Evolutionary conservation across 2,888 invertebrate species (phyloP), one percentile per base, ranked within the genome.

Genomic region (Polia nebulosa): DNA sequence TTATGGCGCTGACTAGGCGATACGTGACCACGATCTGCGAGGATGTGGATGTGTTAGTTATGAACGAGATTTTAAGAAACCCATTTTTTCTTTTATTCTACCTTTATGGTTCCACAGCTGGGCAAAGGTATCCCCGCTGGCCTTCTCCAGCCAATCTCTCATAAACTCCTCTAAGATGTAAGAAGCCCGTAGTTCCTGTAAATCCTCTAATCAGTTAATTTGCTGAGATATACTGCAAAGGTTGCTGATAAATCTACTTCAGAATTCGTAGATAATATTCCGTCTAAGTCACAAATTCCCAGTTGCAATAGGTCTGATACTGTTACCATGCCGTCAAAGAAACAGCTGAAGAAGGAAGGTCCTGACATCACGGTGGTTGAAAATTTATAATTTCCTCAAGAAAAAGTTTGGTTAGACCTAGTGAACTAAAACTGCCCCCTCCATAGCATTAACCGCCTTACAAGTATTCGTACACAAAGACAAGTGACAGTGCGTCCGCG

Each of bases 1-100:
- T 95, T 94, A 95, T 94, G 90, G 89, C 83, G 91, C 90, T 90
- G 92, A 92, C 85, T 87, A 79, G 79, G 89, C 90, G 87, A 87
- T 88, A 89, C 87, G 87, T 86, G 85, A 61, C 81, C 39, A 3
- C 5, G 83, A 86, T 53, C 58, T 71, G 78, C 72, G 27, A 56
- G 1, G 7, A 6, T 0, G 34, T 77, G 80, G 86, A 89, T 83
- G 75, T 34, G 90, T 85, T 68, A 82, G 45, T 51, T 41, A 41
- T n/a, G n/a, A 7, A 8, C 11, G 5, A 7, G 20, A 1, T 27
- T 15, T 17, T 7, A 8, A 13, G 2, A 39, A 29, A 2, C 6
- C 39, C 8, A 41, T n/a, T 41, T 0, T 17, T n/a, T 8, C 39
- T 39, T 41, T 6, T 17, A 39, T 7, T 17, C 39, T 17, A 39